Base-by-base conservation (phyloP, 2,113 vertebrate species). In the Electrona antarctica region DNA sequence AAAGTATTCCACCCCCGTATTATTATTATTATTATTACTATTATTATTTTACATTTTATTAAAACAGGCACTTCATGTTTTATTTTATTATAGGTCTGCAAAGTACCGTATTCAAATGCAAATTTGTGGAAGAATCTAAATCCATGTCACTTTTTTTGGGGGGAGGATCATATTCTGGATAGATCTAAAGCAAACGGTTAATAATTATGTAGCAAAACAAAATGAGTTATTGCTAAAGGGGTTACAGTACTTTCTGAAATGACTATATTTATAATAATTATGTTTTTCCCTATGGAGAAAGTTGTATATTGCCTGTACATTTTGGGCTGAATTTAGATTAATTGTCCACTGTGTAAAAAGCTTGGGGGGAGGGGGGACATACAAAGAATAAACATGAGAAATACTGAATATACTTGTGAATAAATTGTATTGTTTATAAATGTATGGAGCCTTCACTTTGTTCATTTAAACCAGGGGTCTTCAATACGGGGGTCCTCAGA, bases 231-330 rank as follows among this genome's bases (percentile, higher is more conserved):
- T 81, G 60, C 60, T 41, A 46, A 78, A 70, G 63, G 75, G 64
- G 76, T 78, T 58, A 47, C 67, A 76, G 21, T 80, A 83, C 86
- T 83, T 82, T 81, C 85, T 83, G 75, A 86, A 89, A 83, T 73
- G 83, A 82, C 78, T 82, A 76, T 79, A 65, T 71, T 79, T 75
- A 81, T 76, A 76, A 61, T 86, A 86, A 74, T 74, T 77, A 71
- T 88, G 74, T 87, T 95, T 95, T 96, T 96, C 94, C 94, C 95
- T 95, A 95, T 95, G 95, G 95, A 93, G 95, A 96, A 96, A 95
- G 94, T 87, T 93, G 85, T 92, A 91, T 77, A 91, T 89, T 86
- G 88, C 89, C 91, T 94, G 91, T 91, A 89, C 87, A 91, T 89
- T 82, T 88, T 90, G 90, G 88, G 89, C 92, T 92, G 85, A 85